Base-by-base conservation (phyloP, 2,113 vertebrate genomes). In the Thunnus maccoyii region DNA sequence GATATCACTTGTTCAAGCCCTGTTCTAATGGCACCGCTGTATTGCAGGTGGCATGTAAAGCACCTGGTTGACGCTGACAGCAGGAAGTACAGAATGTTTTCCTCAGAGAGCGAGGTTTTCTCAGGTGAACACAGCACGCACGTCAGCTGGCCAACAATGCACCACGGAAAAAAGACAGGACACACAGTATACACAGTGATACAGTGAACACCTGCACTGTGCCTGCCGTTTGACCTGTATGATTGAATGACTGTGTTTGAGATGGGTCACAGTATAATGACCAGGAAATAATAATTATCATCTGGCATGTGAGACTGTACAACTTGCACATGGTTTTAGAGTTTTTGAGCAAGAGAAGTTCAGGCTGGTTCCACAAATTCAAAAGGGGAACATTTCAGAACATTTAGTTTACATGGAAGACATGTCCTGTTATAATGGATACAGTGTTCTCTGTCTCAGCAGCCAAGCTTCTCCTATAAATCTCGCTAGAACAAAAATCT, bases 71-170 rank as follows among this genome's bases (percentile, higher is more conserved):
- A 70, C 48, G 11, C n/a, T 64, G 57, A 72, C 67, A 60, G 62
- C 27, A 32, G 27, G 16, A 13, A 63, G 61, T 15, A 22, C 13
- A 20, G 17, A 2, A 44, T 51, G 60, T 47, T 30, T 58, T 48
- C 18, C 8, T 30, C 0, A 1, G n/a, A 54, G 50, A 72, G 69
- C 5, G 17, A 61, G 54, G 52, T 77, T 72, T 76, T 52, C 30
- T 78, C 22, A 57, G 56, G 62, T 82, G 74, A 86, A 70, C n/a
- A 9, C 58, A 62, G 25, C 66, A 94, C 96, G 10, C 44, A 16
- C 94, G 95, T 91, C 96, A 97, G 86, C 92, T 96, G 91, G 95
- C 95, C 48, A 94, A 96, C 87, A 95, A 96, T 83, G 95, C 95
- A n/a, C 95, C 94, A 0, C 96, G 96, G 96, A 97, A 96, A 92